These are phyloP conservation scores for Azorinus chamasolen DNA, from an alignment of 2,888 invertebrate genomes.

Conservation along the genomic window DNA sequence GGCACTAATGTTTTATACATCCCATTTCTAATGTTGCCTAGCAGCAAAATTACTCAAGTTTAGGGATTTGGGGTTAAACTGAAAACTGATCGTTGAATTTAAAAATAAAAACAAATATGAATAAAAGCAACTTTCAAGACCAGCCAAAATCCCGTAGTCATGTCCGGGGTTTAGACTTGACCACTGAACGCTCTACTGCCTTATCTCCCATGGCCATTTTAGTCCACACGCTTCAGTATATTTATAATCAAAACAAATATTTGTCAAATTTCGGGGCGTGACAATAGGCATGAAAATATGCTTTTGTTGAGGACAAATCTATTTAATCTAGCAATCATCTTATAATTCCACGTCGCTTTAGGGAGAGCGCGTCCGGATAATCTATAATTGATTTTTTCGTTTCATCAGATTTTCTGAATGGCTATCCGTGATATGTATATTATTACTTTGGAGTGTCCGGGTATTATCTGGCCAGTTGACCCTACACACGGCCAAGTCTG, in stretches of 20 bases:
- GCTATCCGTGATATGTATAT: conserved; percentile 26
- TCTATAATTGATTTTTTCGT: conserved; percentile 66
- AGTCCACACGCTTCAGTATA: conserved; percentile 22
- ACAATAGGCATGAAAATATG: conserved; percentile 49
- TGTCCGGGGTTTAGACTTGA: too few relatives aligned
- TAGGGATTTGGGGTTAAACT: too few relatives aligned
- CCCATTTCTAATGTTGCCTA: too few relatives aligned
- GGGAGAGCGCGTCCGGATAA: conserved; percentile 39
- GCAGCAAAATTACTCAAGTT: too few relatives aligned
- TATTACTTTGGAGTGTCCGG: too few relatives aligned
- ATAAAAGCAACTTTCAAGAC: too few relatives aligned
- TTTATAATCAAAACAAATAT: conserved; percentile 63
- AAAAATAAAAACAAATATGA: too few relatives aligned
- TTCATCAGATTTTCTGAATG: conserved; percentile 52
- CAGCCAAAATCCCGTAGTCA: too few relatives aligned
- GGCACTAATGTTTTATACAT: too few relatives aligned
- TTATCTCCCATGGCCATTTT: background rate
- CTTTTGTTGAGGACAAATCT: conserved; percentile 39
- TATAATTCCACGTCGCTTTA: conserved; percentile 48
- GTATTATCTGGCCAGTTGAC: too few relatives aligned
- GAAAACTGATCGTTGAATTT: too few relatives aligned
- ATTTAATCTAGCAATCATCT: conserved; percentile 31
- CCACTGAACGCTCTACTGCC: background rate
- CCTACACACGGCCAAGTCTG: too few relatives aligned
- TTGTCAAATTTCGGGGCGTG: conserved; percentile 49